Evolutionary conservation across 2,113 vertebrate species (phyloP), one percentile per base, ranked within the genome.

Genomic region (Notiomystis cincta): DNA sequence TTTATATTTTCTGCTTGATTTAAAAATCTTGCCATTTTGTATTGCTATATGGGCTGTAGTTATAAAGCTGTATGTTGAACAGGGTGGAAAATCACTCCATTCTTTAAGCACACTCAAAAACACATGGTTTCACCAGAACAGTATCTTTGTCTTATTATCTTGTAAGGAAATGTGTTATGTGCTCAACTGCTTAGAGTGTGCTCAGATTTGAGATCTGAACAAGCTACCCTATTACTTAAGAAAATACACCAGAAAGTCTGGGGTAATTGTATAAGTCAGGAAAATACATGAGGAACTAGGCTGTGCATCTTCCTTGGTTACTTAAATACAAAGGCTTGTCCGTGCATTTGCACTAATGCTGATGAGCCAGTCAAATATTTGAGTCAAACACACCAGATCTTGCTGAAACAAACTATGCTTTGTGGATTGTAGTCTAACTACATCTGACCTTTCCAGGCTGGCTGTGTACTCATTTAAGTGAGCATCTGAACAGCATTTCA

Each of bases 331-430:
- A 60, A 30, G 27, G 24, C 56, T 84, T 93, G 88, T 82, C 61
- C 73, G 84, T 86, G 75, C 54, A 70, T 87, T 86, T 94, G 89
- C 48, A 73, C 73, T 82, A 91, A 58, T 57, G 60, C 27, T 84
- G 90, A 92, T 1, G 10, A 89, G 62, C 42, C 38, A 82, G 82
- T 66, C 91, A 96, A 96, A 96, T 95, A 96, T 93, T 97, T 97
- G 95, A 95, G 81, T 95, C 50, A 91, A 93, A 95, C 70, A 91
- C 61, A 93, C 37, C 35, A 89, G 62, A 70, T 28, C 79, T 84
- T 81, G 45, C 62, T 90, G 94, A 93, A 96, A 96, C 82, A 95
- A 96, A 94, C 58, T 58, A 31, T 8, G 10, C n/a, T 87, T 90
- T 90, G 67, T 95, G 82, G 84, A 88, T 42, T 81, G 91, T 93